These are phyloP conservation scores for Mastomys coucha DNA, from an alignment of 2,113 vertebrate species.

Conservation along the genomic window DNA sequence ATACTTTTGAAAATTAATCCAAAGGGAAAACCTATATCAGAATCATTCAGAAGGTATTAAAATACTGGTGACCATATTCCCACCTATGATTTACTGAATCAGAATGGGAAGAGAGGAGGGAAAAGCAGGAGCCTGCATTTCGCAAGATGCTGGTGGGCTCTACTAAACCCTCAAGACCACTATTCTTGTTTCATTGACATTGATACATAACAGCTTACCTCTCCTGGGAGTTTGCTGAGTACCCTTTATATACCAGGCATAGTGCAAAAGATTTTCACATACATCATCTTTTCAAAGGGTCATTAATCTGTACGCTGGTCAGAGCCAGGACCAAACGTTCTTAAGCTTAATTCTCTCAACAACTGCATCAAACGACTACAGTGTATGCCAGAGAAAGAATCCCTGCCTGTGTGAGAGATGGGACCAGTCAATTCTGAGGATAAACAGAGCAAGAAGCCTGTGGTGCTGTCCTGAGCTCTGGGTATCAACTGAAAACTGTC, in stretches of 20 bases:
- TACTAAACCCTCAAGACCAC: not conserved
- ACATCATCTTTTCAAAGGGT: not conserved
- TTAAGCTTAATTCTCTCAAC: not conserved
- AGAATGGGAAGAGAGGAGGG: not conserved
- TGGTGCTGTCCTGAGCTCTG: not conserved
- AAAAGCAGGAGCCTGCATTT: not conserved
- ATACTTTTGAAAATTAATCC: not conserved
- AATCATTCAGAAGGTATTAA: not conserved
- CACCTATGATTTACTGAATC: not conserved
- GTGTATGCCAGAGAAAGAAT: not conserved
- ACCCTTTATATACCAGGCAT: not conserved
- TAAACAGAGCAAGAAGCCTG: not conserved
- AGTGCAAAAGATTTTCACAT: not conserved
- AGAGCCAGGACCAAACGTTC: not conserved
- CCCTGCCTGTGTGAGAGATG: not conserved
- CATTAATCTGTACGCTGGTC: not conserved
- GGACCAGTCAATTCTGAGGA: not conserved
- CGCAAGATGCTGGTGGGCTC: not conserved
- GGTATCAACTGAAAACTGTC: not conserved
- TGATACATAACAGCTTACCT: not conserved
- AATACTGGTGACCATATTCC: not conserved
- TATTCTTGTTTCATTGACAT: not conserved
- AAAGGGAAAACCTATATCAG: not conserved
- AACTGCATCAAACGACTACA: not conserved
- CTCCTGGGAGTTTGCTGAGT: not conserved